Percentiles rank a stretch among this genome's conserved stretches.
These are phyloP conservation scores for Helicoverpa armigera DNA, from an alignment of 1,140 invertebrate genomes.

Conservation along the genomic window DNA sequence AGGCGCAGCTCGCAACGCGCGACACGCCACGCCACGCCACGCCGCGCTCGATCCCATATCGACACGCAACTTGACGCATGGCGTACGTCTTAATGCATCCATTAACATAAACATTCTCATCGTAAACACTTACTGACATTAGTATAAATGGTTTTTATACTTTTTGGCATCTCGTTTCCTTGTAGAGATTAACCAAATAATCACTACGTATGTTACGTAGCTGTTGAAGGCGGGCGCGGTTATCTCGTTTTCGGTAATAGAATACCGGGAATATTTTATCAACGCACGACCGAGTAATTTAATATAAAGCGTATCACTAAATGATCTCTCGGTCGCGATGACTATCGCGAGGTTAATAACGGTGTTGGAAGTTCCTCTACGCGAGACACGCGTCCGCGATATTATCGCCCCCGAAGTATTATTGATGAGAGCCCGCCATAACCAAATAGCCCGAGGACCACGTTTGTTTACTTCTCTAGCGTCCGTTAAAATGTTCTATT, in stretches of 20 bases:
- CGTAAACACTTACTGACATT: conserved; percentile 58
- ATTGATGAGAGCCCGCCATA: conserved; percentile 81
- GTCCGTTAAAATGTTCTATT: conserved; percentile 73
- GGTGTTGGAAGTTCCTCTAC: conserved; percentile 80
- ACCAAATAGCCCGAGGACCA: conserved; percentile 82
- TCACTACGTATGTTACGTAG: conserved; percentile 40
- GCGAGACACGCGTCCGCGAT: conserved; percentile 81
- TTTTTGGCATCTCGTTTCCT: conserved; percentile 40
- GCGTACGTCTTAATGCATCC: conserved; percentile 65
- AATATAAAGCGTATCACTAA: conserved; percentile 86
- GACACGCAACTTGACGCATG: conserved; percentile 75
- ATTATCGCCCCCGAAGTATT: conserved; percentile 80
- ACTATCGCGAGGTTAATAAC: conserved; percentile 84
- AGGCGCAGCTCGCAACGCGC: conserved; percentile 44
- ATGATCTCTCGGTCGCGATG: conserved; percentile 82
- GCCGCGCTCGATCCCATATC: conserved; percentile 62
- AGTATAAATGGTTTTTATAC: conserved; percentile 36
- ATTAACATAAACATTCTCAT: conserved; percentile 67
- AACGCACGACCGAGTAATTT: conserved; percentile 85
- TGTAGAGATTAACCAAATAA: conserved; percentile 18
- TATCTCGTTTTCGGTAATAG: conserved; percentile 84
- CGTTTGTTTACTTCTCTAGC: conserved; percentile 81
- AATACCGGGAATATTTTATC: conserved; percentile 84
- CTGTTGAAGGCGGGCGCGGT: conserved; percentile 75
- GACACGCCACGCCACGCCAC: conserved; percentile 50